Percentiles rank a stretch among this genome's conserved stretches.
Evolutionary conservation across 1,140 invertebrate species (phyloP).

Genomic region (Diorhabda carinulata): DNA sequence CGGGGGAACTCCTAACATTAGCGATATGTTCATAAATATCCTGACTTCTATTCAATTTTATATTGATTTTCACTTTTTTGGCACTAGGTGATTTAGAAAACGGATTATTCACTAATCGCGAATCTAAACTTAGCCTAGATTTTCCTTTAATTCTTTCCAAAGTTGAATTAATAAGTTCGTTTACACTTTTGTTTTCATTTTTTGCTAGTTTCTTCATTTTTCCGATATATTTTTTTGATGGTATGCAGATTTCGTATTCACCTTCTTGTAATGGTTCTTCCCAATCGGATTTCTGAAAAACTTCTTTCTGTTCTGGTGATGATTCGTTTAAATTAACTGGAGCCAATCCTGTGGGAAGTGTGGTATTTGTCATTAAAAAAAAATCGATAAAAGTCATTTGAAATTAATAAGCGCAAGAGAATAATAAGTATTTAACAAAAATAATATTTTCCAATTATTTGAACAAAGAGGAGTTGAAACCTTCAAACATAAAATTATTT

Average conservation of each 20-base stretch:
- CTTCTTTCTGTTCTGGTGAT: slow-evolving; percentile 7
- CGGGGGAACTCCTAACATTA: slow-evolving; percentile 63
- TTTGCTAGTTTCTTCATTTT: slow-evolving; percentile 20
- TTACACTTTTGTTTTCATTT: slow-evolving; percentile 15
- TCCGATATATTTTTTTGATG: slow-evolving; percentile 41
- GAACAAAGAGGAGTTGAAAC: no score
- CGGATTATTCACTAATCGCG: slow-evolving; percentile 27
- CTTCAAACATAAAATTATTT: no score
- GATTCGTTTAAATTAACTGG: slow-evolving; percentile 11
- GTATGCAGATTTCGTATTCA: slow-evolving; percentile 48
- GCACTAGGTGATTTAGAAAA: slow-evolving; percentile 19
- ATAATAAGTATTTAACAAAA: neutral
- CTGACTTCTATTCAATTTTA: slow-evolving; percentile 64
- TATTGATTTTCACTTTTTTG: slow-evolving; percentile 61
- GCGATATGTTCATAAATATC: slow-evolving; percentile 65
- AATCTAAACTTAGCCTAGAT: slow-evolving; percentile 19
- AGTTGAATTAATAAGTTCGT: slow-evolving; percentile 20
- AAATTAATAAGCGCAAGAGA: neutral
- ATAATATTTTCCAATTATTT: no score
- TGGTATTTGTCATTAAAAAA: neutral
- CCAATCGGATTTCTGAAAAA: slow-evolving; percentile 33
- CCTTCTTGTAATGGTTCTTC: slow-evolving; percentile 44
- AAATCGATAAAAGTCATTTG: neutral
- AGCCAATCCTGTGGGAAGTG: neutral
- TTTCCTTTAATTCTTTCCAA: slow-evolving; percentile 25